These are phyloP conservation scores for Troglohyphantes excavatus DNA, from an alignment of 2,888 invertebrate species.

Conservation along the genomic window DNA sequence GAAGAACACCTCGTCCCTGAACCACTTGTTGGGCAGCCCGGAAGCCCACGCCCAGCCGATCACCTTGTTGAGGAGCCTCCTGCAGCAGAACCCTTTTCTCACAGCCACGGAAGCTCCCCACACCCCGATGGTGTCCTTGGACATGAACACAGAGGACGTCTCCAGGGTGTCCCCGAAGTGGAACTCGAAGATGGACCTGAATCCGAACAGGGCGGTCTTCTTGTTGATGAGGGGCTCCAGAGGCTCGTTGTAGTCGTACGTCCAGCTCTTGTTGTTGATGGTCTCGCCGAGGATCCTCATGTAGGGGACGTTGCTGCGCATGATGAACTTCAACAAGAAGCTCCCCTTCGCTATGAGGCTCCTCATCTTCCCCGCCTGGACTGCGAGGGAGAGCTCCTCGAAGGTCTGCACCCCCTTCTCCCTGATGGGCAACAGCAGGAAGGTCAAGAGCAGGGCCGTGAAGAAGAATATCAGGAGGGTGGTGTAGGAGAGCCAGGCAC, in stretches of 20 bases:
- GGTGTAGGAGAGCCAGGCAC: not conserved
- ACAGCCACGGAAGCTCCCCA: constrained; percentile 13
- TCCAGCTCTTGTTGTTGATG: constrained; percentile 12
- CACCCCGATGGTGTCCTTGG: constrained; percentile 22
- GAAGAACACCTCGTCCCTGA: not conserved
- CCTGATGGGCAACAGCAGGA: constrained; percentile 13
- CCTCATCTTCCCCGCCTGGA: not conserved
- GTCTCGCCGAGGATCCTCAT: constrained; percentile 3
- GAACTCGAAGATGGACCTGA: not conserved
- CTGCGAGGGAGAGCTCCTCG: constrained; percentile 12
- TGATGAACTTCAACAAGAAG: not conserved
- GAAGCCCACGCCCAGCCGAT: not conserved
- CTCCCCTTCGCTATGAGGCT: constrained; percentile 1
- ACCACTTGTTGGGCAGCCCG: constrained; percentile 16
- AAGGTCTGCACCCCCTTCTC: constrained; percentile 10
- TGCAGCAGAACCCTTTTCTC: constrained; percentile 38
- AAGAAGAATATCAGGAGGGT: constrained; percentile 6
- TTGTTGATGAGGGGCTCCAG: not conserved
- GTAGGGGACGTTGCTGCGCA: not conserved
- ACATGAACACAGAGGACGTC: constrained; percentile 2
- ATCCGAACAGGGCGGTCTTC: constrained; percentile 7
- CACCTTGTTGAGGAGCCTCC: not conserved
- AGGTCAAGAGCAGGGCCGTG: constrained; percentile 23
- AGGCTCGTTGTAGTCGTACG: not conserved
- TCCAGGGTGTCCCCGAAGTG: not conserved